A percentile compares a stretch with the other conserved stretches of the same genome.
phyloP scores from a whole-genome alignment of 2,888 invertebrate genomes.

The Oegoconia quadripuncta region DNA sequence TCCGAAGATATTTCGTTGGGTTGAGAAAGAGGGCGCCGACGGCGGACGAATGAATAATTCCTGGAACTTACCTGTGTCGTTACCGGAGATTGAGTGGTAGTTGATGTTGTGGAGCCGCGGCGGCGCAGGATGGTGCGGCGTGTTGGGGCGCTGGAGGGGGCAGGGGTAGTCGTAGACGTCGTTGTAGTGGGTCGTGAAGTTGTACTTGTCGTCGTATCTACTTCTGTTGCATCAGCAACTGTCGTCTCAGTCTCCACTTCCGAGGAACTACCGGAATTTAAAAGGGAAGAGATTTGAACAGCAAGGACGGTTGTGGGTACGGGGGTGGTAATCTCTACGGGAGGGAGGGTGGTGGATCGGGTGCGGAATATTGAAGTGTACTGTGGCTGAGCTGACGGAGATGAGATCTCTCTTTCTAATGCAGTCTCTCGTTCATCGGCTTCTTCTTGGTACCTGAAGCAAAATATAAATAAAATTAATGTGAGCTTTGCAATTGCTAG shows the following conservation, averaged over 20 bases:
- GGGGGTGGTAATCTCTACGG: slow-evolving; percentile 34
- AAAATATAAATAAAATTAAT: slow-evolving; percentile 14
- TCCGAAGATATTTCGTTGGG: slow-evolving; percentile 65
- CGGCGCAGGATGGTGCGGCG: slow-evolving; percentile 31
- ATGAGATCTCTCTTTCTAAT: slow-evolving; percentile 65
- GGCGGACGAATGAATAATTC: slow-evolving; percentile 69
- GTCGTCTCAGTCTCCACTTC: slow-evolving; percentile 34
- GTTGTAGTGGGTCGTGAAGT: slow-evolving; percentile 38
- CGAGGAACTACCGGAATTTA: slow-evolving; percentile 49
- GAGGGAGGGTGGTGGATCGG: slow-evolving; percentile 49
- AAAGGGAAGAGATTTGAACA: slow-evolving; percentile 66
- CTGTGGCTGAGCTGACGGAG: slow-evolving; percentile 54
- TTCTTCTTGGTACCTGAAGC: slow-evolving; percentile 54
- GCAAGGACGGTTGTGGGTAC: slow-evolving; percentile 67
- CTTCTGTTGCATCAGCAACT: slow-evolving; percentile 35
- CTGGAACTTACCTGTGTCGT: slow-evolving; percentile 78
- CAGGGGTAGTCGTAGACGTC: slow-evolving; percentile 33
- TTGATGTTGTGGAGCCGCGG: slow-evolving; percentile 24
- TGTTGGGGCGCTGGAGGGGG: slow-evolving; percentile 34
- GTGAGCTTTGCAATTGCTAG: too few relatives aligned
- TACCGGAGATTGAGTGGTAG: slow-evolving; percentile 39
- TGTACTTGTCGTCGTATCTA: slow-evolving; percentile 40
- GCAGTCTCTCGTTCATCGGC: slow-evolving; percentile 53
- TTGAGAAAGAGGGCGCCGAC: slow-evolving; percentile 56
- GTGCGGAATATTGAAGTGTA: slow-evolving; percentile 60